Evolutionary conservation across 2,797 vertebrate genomes (phyloP).

Genomic region (Aythya fuligula): DNA sequence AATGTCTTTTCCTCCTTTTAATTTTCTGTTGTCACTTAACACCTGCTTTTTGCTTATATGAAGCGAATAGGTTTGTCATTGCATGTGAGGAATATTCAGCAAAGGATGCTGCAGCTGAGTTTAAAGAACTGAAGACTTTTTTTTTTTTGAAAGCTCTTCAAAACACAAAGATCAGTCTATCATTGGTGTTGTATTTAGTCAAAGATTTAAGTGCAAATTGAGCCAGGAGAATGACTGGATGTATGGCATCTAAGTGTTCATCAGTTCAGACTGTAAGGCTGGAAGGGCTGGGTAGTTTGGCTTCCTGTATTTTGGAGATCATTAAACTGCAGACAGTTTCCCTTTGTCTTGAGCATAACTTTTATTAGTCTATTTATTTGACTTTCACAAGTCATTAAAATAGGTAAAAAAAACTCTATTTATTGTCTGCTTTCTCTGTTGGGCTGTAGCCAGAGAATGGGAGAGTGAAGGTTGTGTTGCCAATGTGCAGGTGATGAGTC

Average conservation of each 20-base stretch:
- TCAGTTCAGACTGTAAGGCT: background rate
- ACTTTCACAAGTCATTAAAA: background rate
- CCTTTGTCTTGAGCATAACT: background rate
- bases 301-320: background rate
- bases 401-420: background rate
- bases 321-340: background rate
- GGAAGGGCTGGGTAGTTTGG: background rate
- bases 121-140: background rate
- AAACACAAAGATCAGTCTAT: background rate
- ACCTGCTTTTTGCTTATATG: background rate
- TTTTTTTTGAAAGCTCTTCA: background rate
- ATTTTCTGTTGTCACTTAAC: background rate
- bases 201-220: background rate
- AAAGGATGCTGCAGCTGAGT: background rate
- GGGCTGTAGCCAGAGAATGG: background rate
- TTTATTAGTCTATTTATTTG: background rate
- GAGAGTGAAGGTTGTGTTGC: background rate
- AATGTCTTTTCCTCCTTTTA: background rate
- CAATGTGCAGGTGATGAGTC: background rate
- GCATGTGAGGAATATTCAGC: background rate
- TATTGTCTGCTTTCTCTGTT: background rate
- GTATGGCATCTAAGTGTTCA: background rate
- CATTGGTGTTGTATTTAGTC: background rate
- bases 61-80: background rate
- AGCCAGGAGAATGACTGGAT: background rate